These are phyloP conservation scores for Spheniscus mendiculus DNA, from an alignment of 2,113 vertebrate species.

Conservation along the genomic window DNA sequence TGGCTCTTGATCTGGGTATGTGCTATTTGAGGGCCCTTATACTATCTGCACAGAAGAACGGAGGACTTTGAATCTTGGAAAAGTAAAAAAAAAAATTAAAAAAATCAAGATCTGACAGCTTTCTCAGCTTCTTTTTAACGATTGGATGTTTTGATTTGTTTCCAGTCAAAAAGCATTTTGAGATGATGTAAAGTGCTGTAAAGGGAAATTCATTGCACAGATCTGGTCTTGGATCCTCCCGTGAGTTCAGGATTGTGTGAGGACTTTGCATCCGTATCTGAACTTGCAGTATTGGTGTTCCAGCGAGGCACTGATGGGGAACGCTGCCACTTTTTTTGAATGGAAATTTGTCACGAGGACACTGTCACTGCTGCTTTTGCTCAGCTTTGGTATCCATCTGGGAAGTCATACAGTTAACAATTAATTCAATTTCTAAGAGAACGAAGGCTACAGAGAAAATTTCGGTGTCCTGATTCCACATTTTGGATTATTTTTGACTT, in stretches of 20 bases:
- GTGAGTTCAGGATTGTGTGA: not conserved
- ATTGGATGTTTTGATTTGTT: not conserved
- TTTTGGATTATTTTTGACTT: not conserved
- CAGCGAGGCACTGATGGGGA: not conserved
- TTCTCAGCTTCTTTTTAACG: not conserved
- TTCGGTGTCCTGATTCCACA: not conserved
- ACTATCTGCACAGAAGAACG: not conserved
- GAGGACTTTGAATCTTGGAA: not conserved
- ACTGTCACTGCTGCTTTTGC: not conserved
- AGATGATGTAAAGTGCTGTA: not conserved
- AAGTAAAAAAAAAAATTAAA: not conserved
- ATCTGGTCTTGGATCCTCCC: not conserved
- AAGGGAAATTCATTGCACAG: not conserved
- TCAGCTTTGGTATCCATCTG: not conserved
- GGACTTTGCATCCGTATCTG: not conserved
- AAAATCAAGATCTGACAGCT: not conserved
- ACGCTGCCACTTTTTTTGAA: accelerated
- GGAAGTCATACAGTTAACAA: not conserved
- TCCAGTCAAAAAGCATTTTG: not conserved
- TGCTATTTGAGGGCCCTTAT: not conserved
- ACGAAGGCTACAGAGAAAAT: not conserved
- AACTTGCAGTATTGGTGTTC: not conserved
- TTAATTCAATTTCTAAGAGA: not conserved
- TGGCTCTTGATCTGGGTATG: not conserved
- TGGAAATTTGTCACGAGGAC: not conserved